Conservation (phyloP, 1,140 invertebrate species). For the Macrosteles quadrilineatus region DNA sequence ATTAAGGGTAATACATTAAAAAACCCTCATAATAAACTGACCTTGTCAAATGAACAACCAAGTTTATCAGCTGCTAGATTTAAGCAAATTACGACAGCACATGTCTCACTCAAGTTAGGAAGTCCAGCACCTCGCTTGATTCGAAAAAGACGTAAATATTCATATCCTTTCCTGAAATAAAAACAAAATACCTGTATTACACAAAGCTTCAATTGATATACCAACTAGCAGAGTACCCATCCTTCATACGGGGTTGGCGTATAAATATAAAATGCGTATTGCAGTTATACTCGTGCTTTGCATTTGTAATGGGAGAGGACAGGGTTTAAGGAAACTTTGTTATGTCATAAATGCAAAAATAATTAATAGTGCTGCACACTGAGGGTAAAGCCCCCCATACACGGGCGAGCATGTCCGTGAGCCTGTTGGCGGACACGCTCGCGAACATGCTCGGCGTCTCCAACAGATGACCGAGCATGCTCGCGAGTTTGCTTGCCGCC, state of each 20-base stretch:
- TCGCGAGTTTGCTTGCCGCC: too few species aligned
- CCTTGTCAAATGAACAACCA: neutral
- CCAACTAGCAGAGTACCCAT: neutral
- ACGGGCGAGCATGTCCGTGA: too few species aligned
- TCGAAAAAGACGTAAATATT: neutral
- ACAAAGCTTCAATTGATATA: neutral
- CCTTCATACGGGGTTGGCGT: too few species aligned
- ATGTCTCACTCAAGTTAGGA: constrained; percentile 5
- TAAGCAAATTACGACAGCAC: constrained; percentile 1
- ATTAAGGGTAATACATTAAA: neutral
- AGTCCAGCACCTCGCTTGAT: constrained; percentile 12
- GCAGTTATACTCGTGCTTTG: neutral
- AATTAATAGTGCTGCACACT: too few species aligned
- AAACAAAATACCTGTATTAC: neutral
- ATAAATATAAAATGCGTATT: neutral
- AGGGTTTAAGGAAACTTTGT: neutral
- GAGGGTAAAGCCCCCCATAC: too few species aligned
- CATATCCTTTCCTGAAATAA: constrained; percentile 3
- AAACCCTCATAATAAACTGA: neutral
- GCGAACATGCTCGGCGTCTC: too few species aligned
- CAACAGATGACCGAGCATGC: too few species aligned
- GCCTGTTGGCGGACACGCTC: too few species aligned
- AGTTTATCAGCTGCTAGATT: constrained; percentile 7
- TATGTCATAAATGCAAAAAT: neutral
- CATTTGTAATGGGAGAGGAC: neutral